Evolutionary conservation across 1,140 invertebrate genomes (phyloP).

Genomic region (Drosophila subobscura): DNA sequence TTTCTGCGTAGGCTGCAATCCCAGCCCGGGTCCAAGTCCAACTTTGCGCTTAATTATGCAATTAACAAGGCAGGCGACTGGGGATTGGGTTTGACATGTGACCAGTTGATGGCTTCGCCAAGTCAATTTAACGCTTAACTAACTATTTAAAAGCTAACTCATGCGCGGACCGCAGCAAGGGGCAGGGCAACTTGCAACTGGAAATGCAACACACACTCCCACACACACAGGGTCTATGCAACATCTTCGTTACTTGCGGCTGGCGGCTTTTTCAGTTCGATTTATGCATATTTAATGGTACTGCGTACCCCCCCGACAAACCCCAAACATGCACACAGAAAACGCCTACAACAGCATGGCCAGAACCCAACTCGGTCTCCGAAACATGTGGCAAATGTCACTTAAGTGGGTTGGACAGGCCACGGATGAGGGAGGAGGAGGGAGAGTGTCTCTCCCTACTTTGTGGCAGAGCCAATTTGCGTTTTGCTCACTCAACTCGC

Average conservation of each 20-base stretch:
- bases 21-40: constrained; percentile 23
- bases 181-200: constrained; percentile 6
- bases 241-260: constrained; percentile 18
- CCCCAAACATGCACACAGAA: constrained; percentile 3
- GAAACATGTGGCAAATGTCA: constrained; percentile 63
- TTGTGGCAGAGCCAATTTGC: constrained; percentile 53
- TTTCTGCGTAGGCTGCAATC: constrained; percentile 49
- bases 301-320: constrained; percentile 8
- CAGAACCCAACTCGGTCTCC: neutral
- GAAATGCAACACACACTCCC: constrained; percentile 31
- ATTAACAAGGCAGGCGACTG: constrained; percentile 63
- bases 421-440: constrained; percentile 1
- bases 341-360: constrained; percentile 39
- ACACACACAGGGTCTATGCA: constrained; percentile 15
- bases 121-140: constrained; percentile 78
- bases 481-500: constrained; percentile 41
- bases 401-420: constrained; percentile 13
- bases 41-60: constrained; percentile 71
- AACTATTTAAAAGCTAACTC: constrained; percentile 63
- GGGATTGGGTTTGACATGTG: constrained; percentile 52
- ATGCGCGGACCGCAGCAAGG: constrained; percentile 25
- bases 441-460: neutral
- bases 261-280: constrained; percentile 46
- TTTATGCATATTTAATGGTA: constrained; percentile 65
- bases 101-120: constrained; percentile 53